Evolutionary conservation across 2,113 vertebrate species (phyloP), one percentile per base, ranked within the genome.

Genomic region (Sclerurus mexicanus): DNA sequence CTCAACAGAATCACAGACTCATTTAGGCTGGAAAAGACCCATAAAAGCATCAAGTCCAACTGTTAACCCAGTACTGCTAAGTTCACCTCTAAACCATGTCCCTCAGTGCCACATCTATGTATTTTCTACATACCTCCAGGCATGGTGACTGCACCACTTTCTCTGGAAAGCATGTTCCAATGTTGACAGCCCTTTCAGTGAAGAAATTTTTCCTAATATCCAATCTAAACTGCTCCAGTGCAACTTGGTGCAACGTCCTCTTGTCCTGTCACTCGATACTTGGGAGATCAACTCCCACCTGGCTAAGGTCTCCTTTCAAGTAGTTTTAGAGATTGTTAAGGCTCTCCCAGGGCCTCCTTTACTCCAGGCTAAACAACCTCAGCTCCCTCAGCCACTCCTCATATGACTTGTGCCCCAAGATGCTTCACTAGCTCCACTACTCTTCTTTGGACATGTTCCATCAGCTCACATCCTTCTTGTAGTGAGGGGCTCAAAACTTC

Each of bases 381-480:
- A 67, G 39, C 6, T 74, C 39, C 52, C 18, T 80, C 25, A 53
- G 52, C 25, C 1, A 0, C 27, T 53, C 52, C 52, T 67, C 20
- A 11, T 35, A 18, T 7, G 8, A 59, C n/a, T 1, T 33, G 30
- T 35, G 21, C 18, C 67, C 17, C n/a, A 67, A 67, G n/a, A 3
- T 25, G 14, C 24, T 59, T 31, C 60, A 67, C 2, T 18, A 67
- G 46, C 21, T 53, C 14, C 3, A 8, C 0, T 74, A 67, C 46
- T 53, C n/a, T 53, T 73, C 56, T 4, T 6, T 74, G n/a, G 14
- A 80, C 10, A 7, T 8, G 8, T 4, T 67, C 30, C 46, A 73
- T 9, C 59, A 67, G 28, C 0, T 2, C 13, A 30, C 12, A 11
- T 35, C 55, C n/a, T 52, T 39, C 6, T 22, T 27, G 14, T 8